Percentiles rank a stretch among this genome's conserved stretches.
These are phyloP conservation scores for Tiliacea aurago DNA, from an alignment of 2,888 invertebrate species.

Conservation along the genomic window DNA sequence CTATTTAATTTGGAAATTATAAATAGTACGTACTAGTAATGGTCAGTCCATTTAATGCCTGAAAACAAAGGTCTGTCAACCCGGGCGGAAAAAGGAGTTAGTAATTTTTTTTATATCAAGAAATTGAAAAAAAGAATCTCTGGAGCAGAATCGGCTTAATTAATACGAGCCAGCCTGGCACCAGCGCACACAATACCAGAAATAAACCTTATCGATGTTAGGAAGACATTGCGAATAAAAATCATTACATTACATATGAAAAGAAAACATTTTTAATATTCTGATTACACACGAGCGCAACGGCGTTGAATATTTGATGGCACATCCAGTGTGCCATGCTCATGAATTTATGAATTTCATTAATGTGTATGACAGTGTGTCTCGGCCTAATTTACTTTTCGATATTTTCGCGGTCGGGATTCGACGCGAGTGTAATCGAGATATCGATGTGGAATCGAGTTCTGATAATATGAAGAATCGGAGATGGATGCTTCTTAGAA, in stretches of 20 bases:
- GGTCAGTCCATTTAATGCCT: not conserved
- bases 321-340: slow-evolving; percentile 64
- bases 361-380: slow-evolving; percentile 70
- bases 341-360: slow-evolving; percentile 83
- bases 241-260: slow-evolving; percentile 65
- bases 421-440: slow-evolving; percentile 46
- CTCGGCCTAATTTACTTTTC: slow-evolving; percentile 65
- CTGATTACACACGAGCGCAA: slow-evolving; percentile 71
- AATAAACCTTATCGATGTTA: slow-evolving; percentile 42
- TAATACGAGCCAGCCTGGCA: not conserved
- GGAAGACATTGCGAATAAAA: slow-evolving; percentile 47
- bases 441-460: slow-evolving; percentile 44
- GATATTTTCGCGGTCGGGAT: slow-evolving; percentile 56
- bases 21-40: not conserved
- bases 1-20: not conserved
- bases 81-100: not conserved
- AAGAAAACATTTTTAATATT: slow-evolving; percentile 81
- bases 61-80: slow-evolving; percentile 14
- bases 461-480: slow-evolving; percentile 23
- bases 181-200: slow-evolving; percentile 21
- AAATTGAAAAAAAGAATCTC: slow-evolving; percentile 3
- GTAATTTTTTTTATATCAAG: not conserved
- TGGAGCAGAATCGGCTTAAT: slow-evolving; percentile 4
- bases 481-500: not conserved
- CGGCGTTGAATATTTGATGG: slow-evolving; percentile 76